phyloP scores from a whole-genome alignment of 2,797 vertebrate genomes.

The Galagoides demidoff region DNA sequence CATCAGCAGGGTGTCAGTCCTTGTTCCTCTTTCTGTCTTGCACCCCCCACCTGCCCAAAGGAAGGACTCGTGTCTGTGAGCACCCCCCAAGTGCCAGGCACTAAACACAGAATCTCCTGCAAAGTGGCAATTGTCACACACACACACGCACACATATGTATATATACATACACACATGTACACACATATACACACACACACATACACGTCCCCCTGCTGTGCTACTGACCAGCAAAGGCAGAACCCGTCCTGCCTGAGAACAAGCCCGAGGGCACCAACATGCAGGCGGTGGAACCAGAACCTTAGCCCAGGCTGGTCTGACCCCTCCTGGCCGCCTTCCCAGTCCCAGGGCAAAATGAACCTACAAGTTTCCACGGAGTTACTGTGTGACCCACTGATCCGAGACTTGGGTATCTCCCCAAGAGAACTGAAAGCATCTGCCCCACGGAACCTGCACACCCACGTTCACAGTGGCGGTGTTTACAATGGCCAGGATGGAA shows the following conservation, averaged over 20 bases:
- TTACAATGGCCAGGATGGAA: not conserved
- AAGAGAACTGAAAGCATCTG: accelerated
- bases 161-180: too few relatives aligned
- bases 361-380: accelerated
- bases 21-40: not conserved
- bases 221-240: accelerated
- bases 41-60: accelerated
- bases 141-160: too few relatives aligned
- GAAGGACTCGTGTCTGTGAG: not conserved
- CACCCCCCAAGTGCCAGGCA: accelerated
- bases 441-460: accelerated
- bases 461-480: accelerated
- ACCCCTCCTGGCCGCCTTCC: accelerated
- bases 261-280: not conserved
- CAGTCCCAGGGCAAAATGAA: accelerated
- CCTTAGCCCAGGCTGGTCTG: not conserved
- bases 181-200: not conserved
- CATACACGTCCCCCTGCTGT: not conserved
- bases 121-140: not conserved
- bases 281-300: too few relatives aligned
- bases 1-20: too few relatives aligned
- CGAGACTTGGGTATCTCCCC: accelerated
- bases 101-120: too few relatives aligned
- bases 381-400: accelerated
- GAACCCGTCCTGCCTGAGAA: not conserved